Evolutionary conservation across 2,888 invertebrate genomes (phyloP), one percentile per base, ranked within the genome.

Genomic region (Maniola hyperantus): DNA sequence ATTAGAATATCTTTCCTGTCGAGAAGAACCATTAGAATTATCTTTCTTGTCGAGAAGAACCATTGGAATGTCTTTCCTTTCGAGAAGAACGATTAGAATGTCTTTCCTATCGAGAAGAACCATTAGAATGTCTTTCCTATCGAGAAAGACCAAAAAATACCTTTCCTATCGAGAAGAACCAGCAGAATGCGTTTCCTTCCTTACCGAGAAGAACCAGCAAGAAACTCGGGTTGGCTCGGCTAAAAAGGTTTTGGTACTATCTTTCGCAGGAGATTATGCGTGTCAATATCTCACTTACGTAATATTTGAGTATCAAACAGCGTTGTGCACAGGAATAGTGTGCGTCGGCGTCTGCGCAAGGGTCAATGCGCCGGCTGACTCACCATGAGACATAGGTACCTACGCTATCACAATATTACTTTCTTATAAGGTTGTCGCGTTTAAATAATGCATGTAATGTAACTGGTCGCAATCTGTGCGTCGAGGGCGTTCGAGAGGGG

Each of bases 401-500:
- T 64, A 82, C 82, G 85, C 87, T 88, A 89, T 89, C 85, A 89
- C 87, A 85, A 87, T 90, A 89, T 88, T 89, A 88, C 88, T 91
- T 91, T 91, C 90, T 83, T 90, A 89, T 88, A 90, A 88, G 89
- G 89, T 85, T 87, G 86, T 85, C 84, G 84, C 83, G 84, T 83
- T 91, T 90, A 87, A 90, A 91, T 89, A 91, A 90, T 89, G 89
- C 87, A 89, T 87, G 89, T 90, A 90, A 91, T 88, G 88, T 88
- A 90, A 89, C 88, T 87, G 83, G 85, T 83, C 83, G 86, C 84
- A 88, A 88, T 89, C 89, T 88, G 87, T 85, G 87, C 81, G 80
- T 70, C 64, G 72, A 71, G 69, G 71, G 72, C 70, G 71, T 72
- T 67, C 66, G 60, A 70, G 67, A 67, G 65, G 69, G 70, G 67